Conservation (phyloP, 2,888 invertebrate genomes). For the Schrankia costaestrigalis region DNA sequence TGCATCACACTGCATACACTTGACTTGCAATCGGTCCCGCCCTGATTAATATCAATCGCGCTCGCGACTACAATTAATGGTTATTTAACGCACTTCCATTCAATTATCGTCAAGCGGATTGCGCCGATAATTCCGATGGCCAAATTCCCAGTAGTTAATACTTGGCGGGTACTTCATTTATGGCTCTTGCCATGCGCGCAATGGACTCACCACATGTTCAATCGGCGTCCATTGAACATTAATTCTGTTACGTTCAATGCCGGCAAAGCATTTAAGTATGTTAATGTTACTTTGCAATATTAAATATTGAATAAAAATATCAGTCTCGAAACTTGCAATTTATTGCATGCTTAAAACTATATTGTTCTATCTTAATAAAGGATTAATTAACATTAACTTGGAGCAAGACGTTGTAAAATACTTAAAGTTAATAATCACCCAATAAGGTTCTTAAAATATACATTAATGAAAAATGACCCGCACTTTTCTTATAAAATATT, state of each 20-base stretch:
- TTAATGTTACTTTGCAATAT: slow-evolving; percentile 52
- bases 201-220: slow-evolving; percentile 50
- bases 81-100: slow-evolving; percentile 70
- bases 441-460: too few species aligned
- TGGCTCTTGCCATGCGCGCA: slow-evolving; percentile 52
- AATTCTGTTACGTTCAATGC: slow-evolving; percentile 59
- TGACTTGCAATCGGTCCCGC: slow-evolving; percentile 36
- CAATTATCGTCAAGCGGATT: slow-evolving; percentile 69
- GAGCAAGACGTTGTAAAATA: too few species aligned
- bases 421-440: too few species aligned
- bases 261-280: slow-evolving; percentile 60
- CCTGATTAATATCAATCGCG: slow-evolving; percentile 58
- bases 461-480: too few species aligned
- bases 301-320: slow-evolving; percentile 48
- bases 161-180: slow-evolving; percentile 60
- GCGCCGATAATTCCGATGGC: slow-evolving; percentile 64
- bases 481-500: too few species aligned
- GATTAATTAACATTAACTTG: too few species aligned
- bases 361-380: too few species aligned
- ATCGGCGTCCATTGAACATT: slow-evolving; percentile 50
- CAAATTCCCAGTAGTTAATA: slow-evolving; percentile 68
- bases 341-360: too few species aligned
- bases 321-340: too few species aligned
- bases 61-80: slow-evolving; percentile 67
- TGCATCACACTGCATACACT: slow-evolving; percentile 28